Percentiles rank a stretch among this genome's conserved stretches.
Conservation (phyloP, 2,888 invertebrate species). For the Lasioglossum figueresi region DNA sequence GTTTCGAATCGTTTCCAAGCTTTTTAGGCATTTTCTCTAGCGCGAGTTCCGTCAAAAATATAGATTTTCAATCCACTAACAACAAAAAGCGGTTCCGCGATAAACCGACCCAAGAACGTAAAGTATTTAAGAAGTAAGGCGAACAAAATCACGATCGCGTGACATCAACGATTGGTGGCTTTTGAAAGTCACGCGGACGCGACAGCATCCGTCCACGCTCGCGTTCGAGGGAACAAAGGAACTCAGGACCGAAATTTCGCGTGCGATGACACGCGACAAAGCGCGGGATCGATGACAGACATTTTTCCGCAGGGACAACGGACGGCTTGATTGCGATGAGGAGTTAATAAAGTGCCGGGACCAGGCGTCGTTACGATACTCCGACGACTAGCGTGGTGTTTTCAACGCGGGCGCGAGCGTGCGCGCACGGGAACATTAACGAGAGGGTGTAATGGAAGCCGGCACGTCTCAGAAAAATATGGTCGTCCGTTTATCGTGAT, state of each 20-base stretch:
- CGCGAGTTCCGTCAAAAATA: too few species aligned
- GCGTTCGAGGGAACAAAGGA: background rate
- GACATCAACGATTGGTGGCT: background rate
- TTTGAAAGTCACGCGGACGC: background rate
- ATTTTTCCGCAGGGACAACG: constrained; percentile 1
- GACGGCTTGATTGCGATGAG: constrained; percentile 54
- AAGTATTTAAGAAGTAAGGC: background rate
- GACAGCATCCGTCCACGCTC: background rate
- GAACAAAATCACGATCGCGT: background rate
- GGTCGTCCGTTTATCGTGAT: constrained; percentile 64
- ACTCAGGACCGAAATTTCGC: background rate
- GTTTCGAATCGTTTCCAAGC: background rate
- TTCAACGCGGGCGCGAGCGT: background rate
- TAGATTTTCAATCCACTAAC: too few species aligned
- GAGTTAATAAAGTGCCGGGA: constrained; percentile 61
- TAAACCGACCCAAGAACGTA: background rate
- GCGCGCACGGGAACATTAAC: constrained; percentile 48
- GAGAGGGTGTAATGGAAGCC: constrained; percentile 40
- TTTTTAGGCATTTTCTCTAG: background rate
- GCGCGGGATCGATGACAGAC: background rate
- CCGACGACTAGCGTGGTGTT: constrained; percentile 14
- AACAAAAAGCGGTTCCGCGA: too few species aligned
- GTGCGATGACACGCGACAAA: background rate
- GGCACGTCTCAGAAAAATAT: constrained; percentile 61
- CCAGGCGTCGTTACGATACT: constrained; percentile 47